phyloP scores from a whole-genome alignment of 1,140 invertebrate genomes.

The Venustaconcha ellipsiformis region DNA sequence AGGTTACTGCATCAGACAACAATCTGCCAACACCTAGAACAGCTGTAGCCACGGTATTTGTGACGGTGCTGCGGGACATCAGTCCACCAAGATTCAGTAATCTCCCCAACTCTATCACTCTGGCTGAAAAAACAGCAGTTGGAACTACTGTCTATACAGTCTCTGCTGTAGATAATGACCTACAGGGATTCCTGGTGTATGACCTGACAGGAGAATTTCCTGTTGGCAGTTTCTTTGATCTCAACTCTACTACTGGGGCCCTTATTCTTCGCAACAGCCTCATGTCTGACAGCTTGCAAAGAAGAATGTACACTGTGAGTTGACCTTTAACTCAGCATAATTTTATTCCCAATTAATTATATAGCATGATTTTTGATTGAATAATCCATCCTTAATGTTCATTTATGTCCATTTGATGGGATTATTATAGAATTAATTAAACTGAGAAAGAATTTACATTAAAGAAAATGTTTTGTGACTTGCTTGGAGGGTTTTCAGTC shows the following conservation, averaged over 20 bases:
- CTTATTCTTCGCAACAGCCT: slow-evolving; percentile 84
- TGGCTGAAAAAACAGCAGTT: slow-evolving; percentile 31
- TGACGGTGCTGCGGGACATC: slow-evolving; percentile 43
- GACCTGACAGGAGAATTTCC: slow-evolving; percentile 38
- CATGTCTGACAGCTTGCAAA: slow-evolving; percentile 74
- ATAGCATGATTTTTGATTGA: no score
- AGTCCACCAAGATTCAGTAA: slow-evolving; percentile 42
- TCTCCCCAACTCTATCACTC: slow-evolving; percentile 31
- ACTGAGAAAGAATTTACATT: no score
- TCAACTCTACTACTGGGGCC: slow-evolving; percentile 87
- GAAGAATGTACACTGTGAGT: slow-evolving; percentile 30
- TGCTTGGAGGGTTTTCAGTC: no score
- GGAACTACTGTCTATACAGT: slow-evolving; percentile 22
- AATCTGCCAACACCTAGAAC: slow-evolving; percentile 22
- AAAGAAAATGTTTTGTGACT: no score
- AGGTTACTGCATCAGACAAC: slow-evolving; percentile 34
- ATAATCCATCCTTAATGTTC: no score
- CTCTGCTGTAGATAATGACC: slow-evolving; percentile 27
- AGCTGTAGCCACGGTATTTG: slow-evolving; percentile 38
- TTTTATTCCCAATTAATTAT: no score
- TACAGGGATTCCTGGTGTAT: slow-evolving; percentile 36
- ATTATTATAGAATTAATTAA: no score
- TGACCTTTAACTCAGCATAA: no score
- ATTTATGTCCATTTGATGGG: no score
- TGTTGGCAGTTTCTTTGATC: slow-evolving; percentile 75